A percentile compares a stretch with the other conserved stretches of the same genome.
Evolutionary conservation across 2,888 invertebrate genomes (phyloP).

Genomic region (Dolomedes plantarius): DNA sequence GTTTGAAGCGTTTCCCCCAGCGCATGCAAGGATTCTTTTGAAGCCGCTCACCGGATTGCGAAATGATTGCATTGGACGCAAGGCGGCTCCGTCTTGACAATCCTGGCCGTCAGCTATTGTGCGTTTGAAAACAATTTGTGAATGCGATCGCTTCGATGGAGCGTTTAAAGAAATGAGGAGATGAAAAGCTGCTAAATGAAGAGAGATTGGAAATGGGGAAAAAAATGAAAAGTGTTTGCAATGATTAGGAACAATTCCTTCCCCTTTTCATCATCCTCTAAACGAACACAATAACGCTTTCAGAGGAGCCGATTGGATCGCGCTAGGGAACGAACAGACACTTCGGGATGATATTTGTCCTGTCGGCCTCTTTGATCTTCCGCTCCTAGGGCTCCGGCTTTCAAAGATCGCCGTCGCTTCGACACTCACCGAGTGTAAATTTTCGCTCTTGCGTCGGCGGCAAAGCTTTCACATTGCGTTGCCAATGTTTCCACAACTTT

Average conservation of each 20-base stretch:
- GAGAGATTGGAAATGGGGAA: neutral
- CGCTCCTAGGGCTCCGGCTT: constrained; percentile 38
- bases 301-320: constrained; percentile 56
- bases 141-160: constrained; percentile 25
- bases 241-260: constrained; percentile 57
- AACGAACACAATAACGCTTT: constrained; percentile 67
- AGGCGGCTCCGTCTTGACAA: constrained; percentile 2
- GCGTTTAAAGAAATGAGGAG: constrained; percentile 32
- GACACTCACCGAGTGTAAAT: constrained; percentile 23
- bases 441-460: constrained; percentile 25
- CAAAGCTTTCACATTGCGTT: constrained; percentile 17
- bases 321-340: constrained; percentile 22
- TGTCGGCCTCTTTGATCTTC: constrained; percentile 65
- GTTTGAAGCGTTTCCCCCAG: no score
- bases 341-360: constrained; percentile 66
- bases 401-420: constrained; percentile 51
- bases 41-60: neutral
- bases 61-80: constrained; percentile 3
- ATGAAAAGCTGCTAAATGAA: constrained; percentile 18
- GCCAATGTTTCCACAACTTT: constrained; percentile 46
- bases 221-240: constrained; percentile 20
- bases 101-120: neutral
- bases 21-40: neutral
- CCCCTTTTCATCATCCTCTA: constrained; percentile 59
- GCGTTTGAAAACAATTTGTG: constrained; percentile 45